A percentile compares a stretch with the other conserved stretches of the same genome.
phyloP scores from a whole-genome alignment of 2,797 vertebrate genomes.

The Denticeps clupeoides region DNA sequence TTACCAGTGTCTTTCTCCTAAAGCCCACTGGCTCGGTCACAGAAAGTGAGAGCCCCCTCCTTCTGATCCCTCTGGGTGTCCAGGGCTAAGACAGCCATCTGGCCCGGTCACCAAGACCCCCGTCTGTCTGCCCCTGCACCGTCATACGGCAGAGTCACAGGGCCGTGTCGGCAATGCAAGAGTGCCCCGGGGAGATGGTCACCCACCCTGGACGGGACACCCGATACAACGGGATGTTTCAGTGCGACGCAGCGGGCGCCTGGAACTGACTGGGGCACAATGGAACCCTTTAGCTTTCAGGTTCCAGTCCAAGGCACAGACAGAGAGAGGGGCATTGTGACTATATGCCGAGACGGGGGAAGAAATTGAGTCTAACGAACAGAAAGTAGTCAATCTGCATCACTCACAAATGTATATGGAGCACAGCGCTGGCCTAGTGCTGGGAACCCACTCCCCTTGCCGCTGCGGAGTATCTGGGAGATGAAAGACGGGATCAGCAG shows the following conservation, averaged over 20 bases:
- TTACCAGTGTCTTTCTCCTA: too few relatives aligned
- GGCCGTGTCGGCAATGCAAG: background rate
- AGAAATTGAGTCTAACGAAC: too few relatives aligned
- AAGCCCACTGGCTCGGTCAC: too few relatives aligned
- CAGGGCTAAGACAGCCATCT: background rate
- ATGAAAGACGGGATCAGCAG: too few relatives aligned
- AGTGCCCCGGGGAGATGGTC: background rate
- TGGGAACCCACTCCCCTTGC: too few relatives aligned
- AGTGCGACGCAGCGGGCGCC: background rate
- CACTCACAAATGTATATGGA: too few relatives aligned
- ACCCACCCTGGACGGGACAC: background rate
- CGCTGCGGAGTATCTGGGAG: too few relatives aligned
- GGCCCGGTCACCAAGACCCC: background rate
- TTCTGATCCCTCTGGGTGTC: background rate
- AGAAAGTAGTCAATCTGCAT: too few relatives aligned
- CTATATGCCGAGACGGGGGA: background rate
- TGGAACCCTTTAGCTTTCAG: constrained; percentile 12
- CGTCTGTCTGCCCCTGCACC: background rate
- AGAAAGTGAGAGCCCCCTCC: constrained; percentile 2
- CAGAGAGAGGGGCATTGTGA: constrained; percentile 3
- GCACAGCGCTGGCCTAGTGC: too few relatives aligned
- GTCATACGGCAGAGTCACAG: background rate
- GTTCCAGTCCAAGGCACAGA: background rate
- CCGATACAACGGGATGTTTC: background rate
- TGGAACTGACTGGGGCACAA: constrained; percentile 7